Conservation (phyloP, 2,113 vertebrate genomes). For the Entosphenus tridentatus region DNA sequence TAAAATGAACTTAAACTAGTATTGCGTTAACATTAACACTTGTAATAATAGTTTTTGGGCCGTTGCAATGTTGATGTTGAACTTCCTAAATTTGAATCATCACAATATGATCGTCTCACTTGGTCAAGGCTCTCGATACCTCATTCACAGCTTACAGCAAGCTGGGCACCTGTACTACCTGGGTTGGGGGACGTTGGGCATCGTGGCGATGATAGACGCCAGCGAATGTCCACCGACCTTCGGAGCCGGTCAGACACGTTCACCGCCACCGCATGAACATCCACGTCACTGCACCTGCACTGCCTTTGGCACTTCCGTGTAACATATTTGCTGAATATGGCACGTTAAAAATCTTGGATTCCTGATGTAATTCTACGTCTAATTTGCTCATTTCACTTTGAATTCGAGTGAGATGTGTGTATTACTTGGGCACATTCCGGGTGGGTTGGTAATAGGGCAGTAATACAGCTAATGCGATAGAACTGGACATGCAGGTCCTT, state of each 20-base stretch:
- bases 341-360: background rate
- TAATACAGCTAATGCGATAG: background rate
- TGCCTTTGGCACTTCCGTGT: background rate
- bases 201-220: constrained; percentile 33
- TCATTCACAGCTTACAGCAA: constrained; percentile 19
- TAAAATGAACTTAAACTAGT: no score
- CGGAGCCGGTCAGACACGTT: constrained; percentile 23
- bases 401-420: background rate
- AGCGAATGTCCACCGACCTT: constrained; percentile 37
- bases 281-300: background rate
- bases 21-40: no score
- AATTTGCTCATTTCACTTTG: background rate
- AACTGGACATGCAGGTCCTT: background rate
- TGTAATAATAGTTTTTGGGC: no score
- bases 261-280: background rate
- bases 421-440: background rate
- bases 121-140: constrained; percentile 6
- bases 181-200: constrained; percentile 30
- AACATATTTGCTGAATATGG: background rate
- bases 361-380: background rate
- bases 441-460: background rate
- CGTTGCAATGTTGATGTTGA: no score
- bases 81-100: background rate
- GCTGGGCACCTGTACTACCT: constrained; percentile 27
- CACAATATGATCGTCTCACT: background rate